Percentiles rank a stretch among this genome's conserved stretches.
Evolutionary conservation across 2,113 vertebrate genomes (phyloP).

Genomic region (Macquaria australasica): DNA sequence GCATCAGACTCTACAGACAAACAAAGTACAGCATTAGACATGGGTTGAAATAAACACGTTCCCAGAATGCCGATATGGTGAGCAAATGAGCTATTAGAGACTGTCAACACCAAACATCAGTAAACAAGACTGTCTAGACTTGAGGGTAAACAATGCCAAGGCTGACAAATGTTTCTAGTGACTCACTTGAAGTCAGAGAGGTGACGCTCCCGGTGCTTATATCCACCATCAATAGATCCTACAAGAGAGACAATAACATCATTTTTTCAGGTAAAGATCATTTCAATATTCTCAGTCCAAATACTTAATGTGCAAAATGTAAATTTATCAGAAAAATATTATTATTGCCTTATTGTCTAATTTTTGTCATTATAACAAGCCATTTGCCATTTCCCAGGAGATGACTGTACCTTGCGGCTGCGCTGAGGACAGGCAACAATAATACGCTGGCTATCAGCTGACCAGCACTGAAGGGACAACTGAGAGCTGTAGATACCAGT

Average conservation of each 20-base stretch:
- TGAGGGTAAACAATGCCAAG: neutral
- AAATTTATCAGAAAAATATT: neutral
- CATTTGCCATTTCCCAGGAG: neutral
- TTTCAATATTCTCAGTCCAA: neutral
- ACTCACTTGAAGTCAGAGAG: constrained; percentile 85
- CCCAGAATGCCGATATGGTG: neutral
- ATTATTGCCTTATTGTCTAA: neutral
- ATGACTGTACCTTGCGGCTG: constrained; percentile 87
- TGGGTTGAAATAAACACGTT: neutral
- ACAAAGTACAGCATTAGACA: constrained; percentile 2
- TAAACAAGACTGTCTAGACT: neutral
- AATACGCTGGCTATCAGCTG: constrained; percentile 89
- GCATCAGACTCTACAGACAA: constrained; percentile 75
- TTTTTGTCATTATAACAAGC: neutral
- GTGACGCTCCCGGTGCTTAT: constrained; percentile 79
- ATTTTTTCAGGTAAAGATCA: neutral
- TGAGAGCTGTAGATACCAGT: constrained; percentile 88
- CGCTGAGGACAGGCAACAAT: constrained; percentile 88
- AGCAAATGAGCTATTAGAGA: neutral
- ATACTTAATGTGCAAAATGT: neutral
- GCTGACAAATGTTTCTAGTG: neutral
- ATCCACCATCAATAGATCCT: constrained; percentile 87
- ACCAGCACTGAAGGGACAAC: constrained; percentile 91
- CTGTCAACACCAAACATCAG: neutral
- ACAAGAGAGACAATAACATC: constrained; percentile 28